Evolutionary conservation across 2,113 vertebrate genomes (phyloP), one percentile per base, ranked within the genome.

Genomic region (Cyanoramphus novaezelandiae): DNA sequence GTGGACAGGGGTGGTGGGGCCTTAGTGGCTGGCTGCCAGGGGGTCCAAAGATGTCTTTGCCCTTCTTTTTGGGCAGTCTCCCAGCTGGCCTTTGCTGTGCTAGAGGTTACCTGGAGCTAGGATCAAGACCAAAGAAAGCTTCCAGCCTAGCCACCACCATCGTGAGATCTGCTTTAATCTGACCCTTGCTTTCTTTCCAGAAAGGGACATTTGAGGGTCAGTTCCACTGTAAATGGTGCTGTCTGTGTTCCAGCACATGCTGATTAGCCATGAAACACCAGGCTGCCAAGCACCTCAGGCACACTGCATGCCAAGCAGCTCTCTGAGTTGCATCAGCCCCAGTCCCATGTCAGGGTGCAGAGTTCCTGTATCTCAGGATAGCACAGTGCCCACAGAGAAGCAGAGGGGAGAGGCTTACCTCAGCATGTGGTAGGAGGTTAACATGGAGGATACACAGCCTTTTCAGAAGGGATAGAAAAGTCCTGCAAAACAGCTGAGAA

Each of bases 211-310:
- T 69, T 88, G 57, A n/a, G 90, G 88, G 86, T 90, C 86, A 90
- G 6, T 92, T 92, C 50, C 44, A 29, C 80, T 92, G 53, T 72
- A 82, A 93, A 88, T 43, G 44, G 14, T 80, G 10, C 70, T 74
- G 55, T 46, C 27, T 92, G 86, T 91, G n/a, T 91, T 96, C 76
- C 86, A 74, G 69, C 86, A 74, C 80, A 47, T 83, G 64, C 43
- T 82, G 77, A 90, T 94, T 82, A 95, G 72, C 79, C 86, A 72
- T 53, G 27, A 78, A 81, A 55, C 59, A 69, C 59, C 12, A 8
- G 27, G 78, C 72, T 88, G 70, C 95, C 91, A 96, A 96, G 94
- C 33, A 18, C 23, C 50, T 94, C 72, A 92, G 94, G 35, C 93
- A 67, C 43, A 7, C 62, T 75, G 88, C 82, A 94, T 93, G 76